Percentiles rank a stretch among this genome's conserved stretches.
Conservation (phyloP, 2,797 vertebrate species). For the Squalus acanthias region DNA sequence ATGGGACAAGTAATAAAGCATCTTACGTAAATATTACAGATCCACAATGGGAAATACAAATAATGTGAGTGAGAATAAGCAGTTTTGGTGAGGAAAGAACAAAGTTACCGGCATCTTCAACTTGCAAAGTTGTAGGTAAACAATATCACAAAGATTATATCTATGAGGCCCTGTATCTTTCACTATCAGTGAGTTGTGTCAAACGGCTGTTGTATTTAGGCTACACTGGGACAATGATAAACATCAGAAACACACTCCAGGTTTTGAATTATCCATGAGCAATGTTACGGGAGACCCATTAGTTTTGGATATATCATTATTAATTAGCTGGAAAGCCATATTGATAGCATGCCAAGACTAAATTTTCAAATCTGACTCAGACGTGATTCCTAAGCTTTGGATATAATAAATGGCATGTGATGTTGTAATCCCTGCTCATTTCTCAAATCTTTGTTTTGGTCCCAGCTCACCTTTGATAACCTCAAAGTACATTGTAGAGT, state of each 20-base stretch:
- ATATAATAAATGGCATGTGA: background rate
- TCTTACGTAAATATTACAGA: background rate
- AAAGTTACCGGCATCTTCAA: background rate
- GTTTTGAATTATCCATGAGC: background rate
- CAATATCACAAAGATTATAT: background rate
- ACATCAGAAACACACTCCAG: background rate
- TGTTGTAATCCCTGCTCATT: background rate
- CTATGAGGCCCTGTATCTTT: background rate
- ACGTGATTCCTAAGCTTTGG: background rate
- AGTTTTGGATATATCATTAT: background rate
- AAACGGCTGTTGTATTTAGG: background rate
- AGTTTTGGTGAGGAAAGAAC: background rate
- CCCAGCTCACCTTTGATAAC: background rate
- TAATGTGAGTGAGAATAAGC: background rate
- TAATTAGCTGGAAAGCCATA: background rate
- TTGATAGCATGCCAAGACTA: too few species aligned
- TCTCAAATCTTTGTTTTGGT: background rate
- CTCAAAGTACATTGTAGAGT: background rate
- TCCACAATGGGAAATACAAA: background rate
- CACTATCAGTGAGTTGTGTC: too few species aligned
- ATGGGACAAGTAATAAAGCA: background rate
- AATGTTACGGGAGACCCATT: background rate
- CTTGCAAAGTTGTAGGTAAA: background rate
- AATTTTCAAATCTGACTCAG: background rate
- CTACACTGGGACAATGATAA: background rate